Base-by-base conservation (phyloP, 2,113 vertebrate genomes). In the Psophia crepitans region DNA sequence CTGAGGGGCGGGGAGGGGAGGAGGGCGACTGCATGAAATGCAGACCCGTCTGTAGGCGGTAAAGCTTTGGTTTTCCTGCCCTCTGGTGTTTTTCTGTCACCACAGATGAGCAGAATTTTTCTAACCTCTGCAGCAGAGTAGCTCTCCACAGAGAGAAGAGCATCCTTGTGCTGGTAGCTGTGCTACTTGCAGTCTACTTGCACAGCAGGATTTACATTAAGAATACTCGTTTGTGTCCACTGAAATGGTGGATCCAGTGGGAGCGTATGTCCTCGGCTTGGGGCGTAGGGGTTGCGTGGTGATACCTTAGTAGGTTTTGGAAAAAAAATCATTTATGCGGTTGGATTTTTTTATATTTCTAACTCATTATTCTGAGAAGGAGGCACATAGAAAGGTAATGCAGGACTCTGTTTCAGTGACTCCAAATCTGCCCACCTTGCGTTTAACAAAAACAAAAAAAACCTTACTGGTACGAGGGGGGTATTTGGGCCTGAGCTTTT, bases 181-280 rank as follows among this genome's bases (percentile, higher is more conserved):
- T 53, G n/a, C 71, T 71, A 32, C 66, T 23, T 44, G 44, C 49
- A 69, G 13, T 65, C 60, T 84, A 69, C 73, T 86, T 3, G 8
- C 60, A 84, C 66, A 58, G 64, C 8, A 5, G 76, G 12, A 16
- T 68, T 73, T 79, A 61, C 32, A 8, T 49, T 26, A 63, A 64
- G 65, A 78, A 37, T 46, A 74, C 21, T n/a, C 33, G 14, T 66
- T 66, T 66, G 41, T 66, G 14, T 33, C 41, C 30, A 66, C 65
- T 48, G 65, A n/a, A 68, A 46, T 17, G 39, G 48, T 68, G 44
- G 35, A 44, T 56, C 33, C 73, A 84, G 2, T 35, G 60, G 22
- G 53, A 82, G 15, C 17, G 22, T 28, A 43, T 11, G 19, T 35
- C 56, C 60, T 51, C 0, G 0, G 3, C 37, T 74, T 56, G 17